phyloP scores from a whole-genome alignment of 2,113 vertebrate genomes.

The Oncorhynchus gorbuscha region DNA sequence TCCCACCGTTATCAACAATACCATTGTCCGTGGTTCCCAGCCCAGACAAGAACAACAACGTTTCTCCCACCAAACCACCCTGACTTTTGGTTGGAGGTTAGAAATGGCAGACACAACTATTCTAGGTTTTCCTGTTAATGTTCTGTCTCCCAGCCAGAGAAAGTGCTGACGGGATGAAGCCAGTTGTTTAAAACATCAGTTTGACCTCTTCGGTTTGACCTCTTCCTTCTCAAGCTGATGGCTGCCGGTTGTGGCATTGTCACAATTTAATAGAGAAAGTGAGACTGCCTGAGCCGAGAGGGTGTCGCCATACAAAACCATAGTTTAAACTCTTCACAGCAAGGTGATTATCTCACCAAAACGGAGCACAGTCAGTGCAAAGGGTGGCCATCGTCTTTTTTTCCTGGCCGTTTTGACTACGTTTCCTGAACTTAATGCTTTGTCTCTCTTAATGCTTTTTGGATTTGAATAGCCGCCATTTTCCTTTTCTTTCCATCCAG shows the following conservation, averaged over 20 bases:
- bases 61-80: constrained; percentile 1
- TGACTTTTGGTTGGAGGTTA: constrained; percentile 33
- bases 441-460: too few species aligned
- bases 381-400: too few species aligned
- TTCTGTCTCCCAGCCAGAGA: constrained; percentile 42
- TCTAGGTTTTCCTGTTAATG: constrained; percentile 51
- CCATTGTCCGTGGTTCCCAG: too few species aligned
- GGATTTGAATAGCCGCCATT: too few species aligned
- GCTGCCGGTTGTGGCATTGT: constrained; percentile 15
- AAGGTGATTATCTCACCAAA: background rate
- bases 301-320: background rate
- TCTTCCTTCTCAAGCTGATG: constrained; percentile 30
- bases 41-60: background rate
- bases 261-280: constrained; percentile 38
- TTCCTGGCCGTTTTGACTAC: too few species aligned
- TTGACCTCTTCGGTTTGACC: constrained; percentile 33
- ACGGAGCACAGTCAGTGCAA: background rate
- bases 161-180: constrained; percentile 62
- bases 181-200: constrained; percentile 48
- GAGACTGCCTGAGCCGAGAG: background rate
- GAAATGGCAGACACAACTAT: too few species aligned
- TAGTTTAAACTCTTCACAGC: background rate
- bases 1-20: background rate
- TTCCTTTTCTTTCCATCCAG: too few species aligned
- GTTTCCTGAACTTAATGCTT: too few species aligned